Conservation (phyloP, 2,113 vertebrate species). For the Lepidothrix coronata region DNA sequence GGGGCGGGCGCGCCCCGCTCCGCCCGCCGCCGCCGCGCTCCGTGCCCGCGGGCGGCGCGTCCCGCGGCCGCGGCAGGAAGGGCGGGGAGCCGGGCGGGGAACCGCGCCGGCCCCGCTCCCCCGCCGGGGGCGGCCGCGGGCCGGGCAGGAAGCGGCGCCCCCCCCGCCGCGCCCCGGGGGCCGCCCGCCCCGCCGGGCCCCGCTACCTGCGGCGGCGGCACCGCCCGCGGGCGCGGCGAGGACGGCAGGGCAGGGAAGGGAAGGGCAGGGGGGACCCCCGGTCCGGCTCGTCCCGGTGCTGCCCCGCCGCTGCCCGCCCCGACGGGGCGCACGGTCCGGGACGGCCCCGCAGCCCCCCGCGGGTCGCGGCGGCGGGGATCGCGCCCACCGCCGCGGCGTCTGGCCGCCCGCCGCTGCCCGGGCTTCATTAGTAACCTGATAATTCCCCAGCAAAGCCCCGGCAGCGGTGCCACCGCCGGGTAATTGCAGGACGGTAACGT, state of each 20-base stretch:
- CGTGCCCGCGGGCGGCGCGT: too few relatives aligned
- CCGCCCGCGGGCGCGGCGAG: not conserved
- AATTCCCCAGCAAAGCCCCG: conserved; percentile 71
- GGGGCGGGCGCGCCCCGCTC: too few relatives aligned
- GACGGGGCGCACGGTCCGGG: not conserved
- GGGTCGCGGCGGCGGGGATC: not conserved
- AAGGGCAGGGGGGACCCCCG: not conserved
- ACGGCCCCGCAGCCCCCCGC: not conserved
- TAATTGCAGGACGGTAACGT: conserved; percentile 76
- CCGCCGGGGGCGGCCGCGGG: too few relatives aligned
- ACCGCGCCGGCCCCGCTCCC: too few relatives aligned
- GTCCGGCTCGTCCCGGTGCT: not conserved
- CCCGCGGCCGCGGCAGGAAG: too few relatives aligned
- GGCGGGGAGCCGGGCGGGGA: too few relatives aligned
- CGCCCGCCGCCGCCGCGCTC: too few relatives aligned
- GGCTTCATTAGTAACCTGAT: conserved; percentile 74
- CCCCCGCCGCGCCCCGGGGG: too few relatives aligned
- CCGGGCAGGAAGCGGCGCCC: too few relatives aligned
- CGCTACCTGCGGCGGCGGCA: not conserved
- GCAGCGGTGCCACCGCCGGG: conserved; percentile 66
- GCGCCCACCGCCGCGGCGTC: conserved; percentile 36
- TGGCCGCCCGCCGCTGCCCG: conserved; percentile 36
- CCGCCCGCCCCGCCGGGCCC: too few relatives aligned
- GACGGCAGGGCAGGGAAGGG: not conserved
- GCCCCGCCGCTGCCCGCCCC: not conserved